phyloP scores from a whole-genome alignment of 2,888 invertebrate species.

The Temnothorax unifasciatus region DNA sequence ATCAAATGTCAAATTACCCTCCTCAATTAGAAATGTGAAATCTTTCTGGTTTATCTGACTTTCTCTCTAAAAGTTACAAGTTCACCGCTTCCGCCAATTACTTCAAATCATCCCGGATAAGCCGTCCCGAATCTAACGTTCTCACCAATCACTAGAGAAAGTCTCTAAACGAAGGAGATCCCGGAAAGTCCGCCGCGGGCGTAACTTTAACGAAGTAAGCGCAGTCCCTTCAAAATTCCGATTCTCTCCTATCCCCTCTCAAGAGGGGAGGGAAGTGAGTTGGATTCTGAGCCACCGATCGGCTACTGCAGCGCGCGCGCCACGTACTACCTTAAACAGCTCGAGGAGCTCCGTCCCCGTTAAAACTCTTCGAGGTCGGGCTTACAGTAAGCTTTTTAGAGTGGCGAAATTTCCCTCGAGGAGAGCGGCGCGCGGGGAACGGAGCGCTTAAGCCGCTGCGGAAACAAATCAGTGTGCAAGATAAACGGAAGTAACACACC shows the following conservation, averaged over 20 bases:
- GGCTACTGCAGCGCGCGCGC: slow-evolving; percentile 31
- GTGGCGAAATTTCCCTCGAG: slow-evolving; percentile 29
- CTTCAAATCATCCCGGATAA: slow-evolving; percentile 43
- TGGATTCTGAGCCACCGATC: slow-evolving; percentile 22
- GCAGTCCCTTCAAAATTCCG: slow-evolving; percentile 32
- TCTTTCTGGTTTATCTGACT: slow-evolving; percentile 25
- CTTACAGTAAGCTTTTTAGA: slow-evolving; percentile 51
- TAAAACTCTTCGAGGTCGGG: slow-evolving; percentile 35
- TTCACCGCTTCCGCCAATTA: slow-evolving; percentile 34
- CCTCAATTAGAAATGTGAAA: slow-evolving; percentile 16
- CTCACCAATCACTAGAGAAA: slow-evolving; percentile 44
- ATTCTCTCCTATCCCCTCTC: background rate
- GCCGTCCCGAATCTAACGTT: slow-evolving; percentile 32
- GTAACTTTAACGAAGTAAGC: slow-evolving; percentile 57
- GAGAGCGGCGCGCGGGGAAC: slow-evolving; percentile 25
- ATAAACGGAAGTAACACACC: slow-evolving; percentile 65
- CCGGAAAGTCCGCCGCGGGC: slow-evolving; percentile 46
- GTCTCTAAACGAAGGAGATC: slow-evolving; percentile 43
- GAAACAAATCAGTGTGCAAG: slow-evolving; percentile 67
- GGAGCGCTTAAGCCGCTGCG: slow-evolving; percentile 49
- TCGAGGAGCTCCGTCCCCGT: slow-evolving; percentile 20
- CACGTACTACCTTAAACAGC: slow-evolving; percentile 48
- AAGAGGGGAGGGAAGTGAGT: background rate
- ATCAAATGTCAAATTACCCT: background rate
- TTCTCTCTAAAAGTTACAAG: slow-evolving; percentile 23